Evolutionary conservation across 2,888 invertebrate genomes (phyloP).

Genomic region (Cristatella mucedo): DNA sequence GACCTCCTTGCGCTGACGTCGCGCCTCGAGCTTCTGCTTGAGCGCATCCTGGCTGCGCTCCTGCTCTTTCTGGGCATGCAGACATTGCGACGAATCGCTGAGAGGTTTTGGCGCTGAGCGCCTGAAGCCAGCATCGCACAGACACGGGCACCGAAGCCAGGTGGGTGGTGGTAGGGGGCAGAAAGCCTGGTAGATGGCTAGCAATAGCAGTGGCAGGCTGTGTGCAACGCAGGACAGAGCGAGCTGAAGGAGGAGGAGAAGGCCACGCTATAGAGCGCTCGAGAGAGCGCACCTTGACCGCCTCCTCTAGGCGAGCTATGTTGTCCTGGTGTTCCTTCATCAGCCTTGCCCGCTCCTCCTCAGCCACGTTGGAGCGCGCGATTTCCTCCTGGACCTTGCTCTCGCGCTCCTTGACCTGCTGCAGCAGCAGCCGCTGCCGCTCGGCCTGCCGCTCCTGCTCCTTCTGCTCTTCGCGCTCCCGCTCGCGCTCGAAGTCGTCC

Average conservation of each 20-base stretch:
- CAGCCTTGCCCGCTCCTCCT: constrained; percentile 22
- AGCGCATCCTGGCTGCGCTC: constrained; percentile 17
- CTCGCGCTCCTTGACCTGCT: constrained; percentile 23
- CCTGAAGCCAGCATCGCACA: too few species aligned
- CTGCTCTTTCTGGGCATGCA: constrained; percentile 20
- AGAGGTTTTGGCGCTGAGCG: too few species aligned
- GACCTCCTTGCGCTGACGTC: constrained; percentile 20
- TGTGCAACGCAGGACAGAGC: too few species aligned
- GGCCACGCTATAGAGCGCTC: too few species aligned
- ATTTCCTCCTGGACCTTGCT: constrained; percentile 18
- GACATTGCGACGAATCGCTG: too few species aligned
- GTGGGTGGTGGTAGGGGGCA: too few species aligned
- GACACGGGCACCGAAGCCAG: too few species aligned
- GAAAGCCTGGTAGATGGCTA: too few species aligned
- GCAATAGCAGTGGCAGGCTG: too few species aligned
- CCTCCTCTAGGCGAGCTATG: too few species aligned
- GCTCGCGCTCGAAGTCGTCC: constrained; percentile 22
- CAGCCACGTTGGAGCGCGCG: constrained; percentile 15
- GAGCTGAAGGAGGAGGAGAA: too few species aligned
- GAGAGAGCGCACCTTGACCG: too few species aligned
- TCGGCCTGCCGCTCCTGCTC: constrained; percentile 22
- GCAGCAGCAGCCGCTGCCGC: constrained; percentile 18
- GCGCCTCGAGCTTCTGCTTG: constrained; percentile 22
- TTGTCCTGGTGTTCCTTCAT: constrained; percentile 24
- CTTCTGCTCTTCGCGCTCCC: constrained; percentile 21